Conservation (phyloP, 2,888 invertebrate species). For the Syritta pipiens region DNA sequence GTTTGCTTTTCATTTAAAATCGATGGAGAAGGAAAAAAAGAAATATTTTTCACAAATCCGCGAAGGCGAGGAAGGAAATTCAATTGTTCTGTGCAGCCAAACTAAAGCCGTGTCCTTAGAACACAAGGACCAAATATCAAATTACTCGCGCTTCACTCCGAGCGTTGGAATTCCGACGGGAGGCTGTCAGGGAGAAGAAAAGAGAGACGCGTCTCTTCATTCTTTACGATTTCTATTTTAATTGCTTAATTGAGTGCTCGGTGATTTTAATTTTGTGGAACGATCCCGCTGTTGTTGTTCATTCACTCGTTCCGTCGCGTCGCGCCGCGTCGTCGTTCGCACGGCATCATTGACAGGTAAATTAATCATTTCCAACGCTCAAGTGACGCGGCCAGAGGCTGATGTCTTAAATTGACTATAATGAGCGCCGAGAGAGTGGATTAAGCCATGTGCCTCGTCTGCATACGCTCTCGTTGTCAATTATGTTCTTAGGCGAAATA, state of each 20-base stretch:
- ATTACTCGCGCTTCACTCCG: constrained; percentile 45
- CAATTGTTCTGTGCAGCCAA: constrained; percentile 45
- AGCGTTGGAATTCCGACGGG: too few species aligned
- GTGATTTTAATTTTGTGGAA: constrained; percentile 49
- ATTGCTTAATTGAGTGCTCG: constrained; percentile 63
- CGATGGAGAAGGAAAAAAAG: too few species aligned
- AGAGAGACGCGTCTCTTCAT: neutral
- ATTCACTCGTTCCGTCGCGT: constrained; percentile 9
- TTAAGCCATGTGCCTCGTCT: constrained; percentile 9
- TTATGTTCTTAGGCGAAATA: constrained; percentile 55
- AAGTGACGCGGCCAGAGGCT: constrained; percentile 47
- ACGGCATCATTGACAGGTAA: constrained; percentile 65
- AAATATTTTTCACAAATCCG: constrained; percentile 39
- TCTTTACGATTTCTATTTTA: constrained; percentile 45
- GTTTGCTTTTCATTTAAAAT: constrained; percentile 52
- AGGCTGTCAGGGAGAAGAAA: too few species aligned
- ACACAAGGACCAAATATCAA: constrained; percentile 55
- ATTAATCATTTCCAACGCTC: constrained; percentile 61
- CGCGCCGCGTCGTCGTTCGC: constrained; percentile 11
- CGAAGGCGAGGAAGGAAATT: constrained; percentile 28
- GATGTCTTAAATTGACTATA: constrained; percentile 47
- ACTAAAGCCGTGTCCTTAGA: constrained; percentile 23
- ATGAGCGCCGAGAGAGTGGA: constrained; percentile 32
- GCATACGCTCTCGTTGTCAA: constrained; percentile 51
- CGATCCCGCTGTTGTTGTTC: constrained; percentile 12